Conservation (phyloP, 1,140 invertebrate genomes). For the Drosophila tsacasi region DNA sequence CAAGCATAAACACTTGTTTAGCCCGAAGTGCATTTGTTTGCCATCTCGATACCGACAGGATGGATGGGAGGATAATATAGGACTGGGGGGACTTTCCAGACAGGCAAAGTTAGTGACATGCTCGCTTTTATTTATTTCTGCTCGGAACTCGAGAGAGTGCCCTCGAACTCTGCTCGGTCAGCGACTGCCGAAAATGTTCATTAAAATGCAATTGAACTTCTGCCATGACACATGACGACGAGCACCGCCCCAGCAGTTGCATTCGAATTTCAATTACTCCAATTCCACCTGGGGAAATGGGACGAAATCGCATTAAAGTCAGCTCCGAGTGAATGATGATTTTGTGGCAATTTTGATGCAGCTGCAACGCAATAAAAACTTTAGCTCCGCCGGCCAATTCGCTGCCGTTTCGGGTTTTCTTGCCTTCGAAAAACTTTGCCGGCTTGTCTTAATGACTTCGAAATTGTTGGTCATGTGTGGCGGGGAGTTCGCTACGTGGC, state of each 20-base stretch:
- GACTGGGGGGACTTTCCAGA: conserved; percentile 5
- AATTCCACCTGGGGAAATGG: conserved; percentile 29
- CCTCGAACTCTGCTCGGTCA: conserved; percentile 37
- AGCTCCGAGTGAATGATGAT: conserved; percentile 56
- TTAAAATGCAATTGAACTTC: conserved; percentile 72
- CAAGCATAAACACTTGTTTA: conserved; percentile 56
- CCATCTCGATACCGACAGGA: conserved; percentile 17
- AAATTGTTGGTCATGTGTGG: conserved; percentile 57
- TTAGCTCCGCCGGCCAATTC: conserved; percentile 23
- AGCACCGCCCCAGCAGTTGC: conserved; percentile 18
- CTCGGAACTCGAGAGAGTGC: conserved; percentile 12
- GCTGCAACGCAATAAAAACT: conserved; percentile 43
- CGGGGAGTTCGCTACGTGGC: conserved; percentile 37
- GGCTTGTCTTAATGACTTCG: conserved; percentile 70
- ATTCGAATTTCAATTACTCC: conserved; percentile 65
- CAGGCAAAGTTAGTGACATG: conserved; percentile 52
- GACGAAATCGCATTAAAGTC: conserved; percentile 55
- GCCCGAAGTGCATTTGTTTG: conserved; percentile 51
- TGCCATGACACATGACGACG: conserved; percentile 29
- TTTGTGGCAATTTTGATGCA: conserved; percentile 52
- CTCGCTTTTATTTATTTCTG: conserved; percentile 59
- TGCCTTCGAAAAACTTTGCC: conserved; percentile 45
- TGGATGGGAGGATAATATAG: not conserved
- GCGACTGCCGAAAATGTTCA: conserved; percentile 50
- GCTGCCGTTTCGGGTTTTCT: conserved; percentile 10